Evolutionary conservation across 2,797 vertebrate species (phyloP).

Genomic region (Danio albolineatus): DNA sequence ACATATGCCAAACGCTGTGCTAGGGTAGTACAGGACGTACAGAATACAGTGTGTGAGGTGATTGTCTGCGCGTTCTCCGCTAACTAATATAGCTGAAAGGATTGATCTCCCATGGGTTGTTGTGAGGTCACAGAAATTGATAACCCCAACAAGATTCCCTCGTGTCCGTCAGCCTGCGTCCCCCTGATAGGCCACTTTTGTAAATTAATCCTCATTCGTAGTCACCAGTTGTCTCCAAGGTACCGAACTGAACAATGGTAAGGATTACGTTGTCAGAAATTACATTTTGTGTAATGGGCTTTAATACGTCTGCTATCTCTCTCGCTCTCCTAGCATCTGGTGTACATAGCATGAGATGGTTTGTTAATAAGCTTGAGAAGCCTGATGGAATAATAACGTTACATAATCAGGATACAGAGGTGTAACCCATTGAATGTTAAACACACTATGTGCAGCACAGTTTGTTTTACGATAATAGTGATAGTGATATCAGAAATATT

Average conservation of each 20-base stretch:
- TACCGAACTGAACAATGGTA: constrained; percentile 92
- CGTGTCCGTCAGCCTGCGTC: constrained; percentile 81
- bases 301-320: constrained; percentile 87
- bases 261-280: constrained; percentile 94
- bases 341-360: constrained; percentile 71
- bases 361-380: constrained; percentile 61
- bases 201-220: constrained; percentile 94
- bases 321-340: constrained; percentile 70
- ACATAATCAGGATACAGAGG: constrained; percentile 20
- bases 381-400: constrained; percentile 14
- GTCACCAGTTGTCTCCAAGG: constrained; percentile 88
- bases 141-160: constrained; percentile 90
- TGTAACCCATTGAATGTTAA: neutral
- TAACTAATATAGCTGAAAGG: constrained; percentile 76
- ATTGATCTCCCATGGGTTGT: constrained; percentile 88
- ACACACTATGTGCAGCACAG: neutral
- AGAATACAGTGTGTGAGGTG: constrained; percentile 32
- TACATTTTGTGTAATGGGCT: constrained; percentile 90
- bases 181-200: constrained; percentile 83
- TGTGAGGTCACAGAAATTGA: constrained; percentile 89
- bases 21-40: constrained; percentile 5
- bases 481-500: neutral
- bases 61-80: constrained; percentile 48
- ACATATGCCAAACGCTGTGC: constrained; percentile 73
- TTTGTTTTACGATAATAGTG: neutral